phyloP scores from a whole-genome alignment of 2,888 invertebrate species.

The Cephalotes varians region DNA sequence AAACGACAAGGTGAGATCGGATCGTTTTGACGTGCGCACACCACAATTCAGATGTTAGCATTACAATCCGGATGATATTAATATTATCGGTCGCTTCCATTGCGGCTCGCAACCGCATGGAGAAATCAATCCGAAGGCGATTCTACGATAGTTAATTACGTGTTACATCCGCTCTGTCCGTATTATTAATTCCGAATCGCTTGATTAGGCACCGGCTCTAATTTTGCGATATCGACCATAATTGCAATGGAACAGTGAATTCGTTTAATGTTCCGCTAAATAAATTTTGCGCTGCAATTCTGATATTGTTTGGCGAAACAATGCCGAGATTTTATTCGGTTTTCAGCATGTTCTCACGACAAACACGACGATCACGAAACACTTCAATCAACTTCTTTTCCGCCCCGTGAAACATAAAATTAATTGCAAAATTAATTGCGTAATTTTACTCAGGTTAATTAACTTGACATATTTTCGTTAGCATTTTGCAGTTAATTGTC shows the following conservation, averaged over 20 bases:
- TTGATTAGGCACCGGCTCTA: background rate
- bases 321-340: background rate
- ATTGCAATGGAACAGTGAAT: background rate
- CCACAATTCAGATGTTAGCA: background rate
- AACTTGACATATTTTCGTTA: background rate
- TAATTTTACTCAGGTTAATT: background rate
- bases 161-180: background rate
- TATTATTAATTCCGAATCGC: conserved; percentile 11
- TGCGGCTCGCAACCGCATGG: background rate
- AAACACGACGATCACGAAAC: background rate
- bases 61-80: background rate
- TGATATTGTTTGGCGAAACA: background rate
- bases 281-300: background rate
- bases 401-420: background rate
- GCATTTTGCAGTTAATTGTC: background rate
- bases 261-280: background rate
- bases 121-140: background rate
- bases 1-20: background rate
- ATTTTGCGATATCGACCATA: background rate
- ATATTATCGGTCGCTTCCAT: background rate
- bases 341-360: background rate
- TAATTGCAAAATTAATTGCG: conserved; percentile 8
- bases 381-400: background rate
- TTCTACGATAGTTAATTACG: conserved; percentile 24
- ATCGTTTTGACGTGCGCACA: background rate